Evolutionary conservation across 2,797 vertebrate genomes (phyloP), one percentile per base, ranked within the genome.

Genomic region (Eidolon dupreanum): DNA sequence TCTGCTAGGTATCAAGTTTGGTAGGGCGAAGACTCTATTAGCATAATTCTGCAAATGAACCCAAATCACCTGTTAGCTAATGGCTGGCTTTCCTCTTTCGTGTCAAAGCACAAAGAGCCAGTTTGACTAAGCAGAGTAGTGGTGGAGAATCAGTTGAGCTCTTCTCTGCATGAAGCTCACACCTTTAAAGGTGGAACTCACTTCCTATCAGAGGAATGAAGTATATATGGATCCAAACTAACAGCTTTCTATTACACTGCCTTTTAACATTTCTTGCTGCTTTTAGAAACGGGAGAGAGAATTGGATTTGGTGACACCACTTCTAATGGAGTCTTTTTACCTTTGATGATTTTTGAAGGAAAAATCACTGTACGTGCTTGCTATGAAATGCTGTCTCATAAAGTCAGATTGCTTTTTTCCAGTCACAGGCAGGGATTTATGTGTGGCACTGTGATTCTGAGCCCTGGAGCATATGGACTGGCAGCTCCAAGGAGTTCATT

Each of bases 251-350:
- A 1, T 63, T 43, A 31, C 1, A 0, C 79, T 92, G 53, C 85
- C 84, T 96, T 95, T 66, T 81, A 88, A 73, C 55, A 22, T 92
- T 77, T 75, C 66, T 77, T 63, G 49, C 49, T 73, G n/a, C 92
- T 95, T 95, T 92, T 66, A 90, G 75, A 92, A 95, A 77, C 49
- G 15, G 51, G 46, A 94, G 86, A 87, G 86, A 97, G 81, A 95
- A 84, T 82, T 3, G 0, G 71, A 85, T 93, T 79, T 5, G 4
- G 84, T 74, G 77, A 92, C 68, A 78, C 51, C 65, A 82, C 88
- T 90, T 85, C 90, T 92, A 79, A 85, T 73, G 88, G 75, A 88
- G 41, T 82, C 79, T 93, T 96, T 85, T 96, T 85, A 49, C 77
- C 38, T 94, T 73, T 92, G 90, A 93, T 66, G 36, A 22, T 65